These are phyloP conservation scores for Eudasyphora cyanicolor DNA, from an alignment of 2,888 invertebrate genomes.

Conservation along the genomic window DNA sequence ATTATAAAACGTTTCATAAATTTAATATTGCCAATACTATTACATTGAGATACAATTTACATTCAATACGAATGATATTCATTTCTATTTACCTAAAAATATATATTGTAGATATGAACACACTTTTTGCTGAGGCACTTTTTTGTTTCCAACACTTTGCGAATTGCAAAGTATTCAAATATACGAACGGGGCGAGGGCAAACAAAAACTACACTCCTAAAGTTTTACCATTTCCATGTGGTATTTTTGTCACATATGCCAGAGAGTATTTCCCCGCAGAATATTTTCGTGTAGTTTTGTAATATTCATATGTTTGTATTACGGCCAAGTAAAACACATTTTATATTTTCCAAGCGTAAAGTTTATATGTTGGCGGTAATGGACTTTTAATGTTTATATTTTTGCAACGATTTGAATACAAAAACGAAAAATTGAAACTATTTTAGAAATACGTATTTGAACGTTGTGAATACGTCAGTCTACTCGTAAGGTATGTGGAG, in stretches of 20 bases:
- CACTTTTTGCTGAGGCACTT: conserved; percentile 6
- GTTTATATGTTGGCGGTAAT: conserved; percentile 58
- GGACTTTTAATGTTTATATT: conserved; percentile 65
- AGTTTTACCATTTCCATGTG: conserved; percentile 51
- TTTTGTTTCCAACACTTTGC: conserved; percentile 22
- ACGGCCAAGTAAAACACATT: neutral
- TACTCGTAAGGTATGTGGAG: too few species aligned
- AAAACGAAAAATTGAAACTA: conserved; percentile 27
- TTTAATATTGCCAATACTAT: neutral
- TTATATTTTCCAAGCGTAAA: conserved; percentile 26
- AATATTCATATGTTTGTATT: conserved; percentile 9
- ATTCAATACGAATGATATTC: conserved; percentile 38
- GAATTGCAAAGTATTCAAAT: conserved; percentile 50
- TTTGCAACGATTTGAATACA: conserved; percentile 59
- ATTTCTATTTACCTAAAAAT: conserved; percentile 52
- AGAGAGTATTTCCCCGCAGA: conserved; percentile 41
- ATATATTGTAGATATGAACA: conserved; percentile 13
- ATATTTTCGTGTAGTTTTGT: conserved; percentile 4
- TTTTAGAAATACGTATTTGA: neutral
- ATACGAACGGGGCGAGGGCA: conserved; percentile 7
- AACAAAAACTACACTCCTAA: neutral
- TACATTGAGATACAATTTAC: neutral
- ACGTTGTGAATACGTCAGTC: too few species aligned
- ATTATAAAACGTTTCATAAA: too few species aligned
- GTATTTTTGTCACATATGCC: conserved; percentile 64